These are phyloP conservation scores for Gopherus evgoodei DNA, from an alignment of 2,113 vertebrate species.

Conservation along the genomic window DNA sequence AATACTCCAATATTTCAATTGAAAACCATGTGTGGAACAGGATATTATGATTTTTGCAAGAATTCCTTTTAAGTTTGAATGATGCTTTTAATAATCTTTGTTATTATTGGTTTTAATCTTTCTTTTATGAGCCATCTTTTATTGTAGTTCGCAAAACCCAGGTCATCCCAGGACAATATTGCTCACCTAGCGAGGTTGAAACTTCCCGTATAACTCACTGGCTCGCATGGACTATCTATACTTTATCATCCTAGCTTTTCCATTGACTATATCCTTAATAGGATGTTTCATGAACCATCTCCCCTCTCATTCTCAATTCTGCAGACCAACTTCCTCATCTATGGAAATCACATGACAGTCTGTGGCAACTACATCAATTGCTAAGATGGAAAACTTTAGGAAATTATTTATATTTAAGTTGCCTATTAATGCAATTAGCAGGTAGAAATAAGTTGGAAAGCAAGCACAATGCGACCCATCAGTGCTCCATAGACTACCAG, in stretches of 20 bases:
- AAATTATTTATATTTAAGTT: neutral
- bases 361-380: accelerated
- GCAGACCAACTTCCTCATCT: neutral
- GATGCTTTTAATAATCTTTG: slow-evolving; percentile 28
- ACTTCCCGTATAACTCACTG: slow-evolving; percentile 4
- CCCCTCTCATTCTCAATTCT: neutral
- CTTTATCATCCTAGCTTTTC: neutral
- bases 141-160: slow-evolving; percentile 28
- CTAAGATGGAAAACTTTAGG: neutral
- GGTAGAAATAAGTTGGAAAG: neutral
- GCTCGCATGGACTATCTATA: neutral
- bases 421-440: neutral
- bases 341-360: neutral
- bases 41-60: neutral
- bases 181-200: neutral
- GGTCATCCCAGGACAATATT: slow-evolving; percentile 39
- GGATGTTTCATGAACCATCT: neutral
- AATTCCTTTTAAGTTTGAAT: slow-evolving; percentile 34
- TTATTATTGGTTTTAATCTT: slow-evolving; percentile 26
- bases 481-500: neutral
- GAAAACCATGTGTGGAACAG: slow-evolving; percentile 7
- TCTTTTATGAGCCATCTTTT: slow-evolving; percentile 45
- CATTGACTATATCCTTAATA: neutral
- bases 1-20: neutral
- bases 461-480: neutral